phyloP scores from a whole-genome alignment of 2,888 invertebrate genomes.

The Mamestra brassicae region DNA sequence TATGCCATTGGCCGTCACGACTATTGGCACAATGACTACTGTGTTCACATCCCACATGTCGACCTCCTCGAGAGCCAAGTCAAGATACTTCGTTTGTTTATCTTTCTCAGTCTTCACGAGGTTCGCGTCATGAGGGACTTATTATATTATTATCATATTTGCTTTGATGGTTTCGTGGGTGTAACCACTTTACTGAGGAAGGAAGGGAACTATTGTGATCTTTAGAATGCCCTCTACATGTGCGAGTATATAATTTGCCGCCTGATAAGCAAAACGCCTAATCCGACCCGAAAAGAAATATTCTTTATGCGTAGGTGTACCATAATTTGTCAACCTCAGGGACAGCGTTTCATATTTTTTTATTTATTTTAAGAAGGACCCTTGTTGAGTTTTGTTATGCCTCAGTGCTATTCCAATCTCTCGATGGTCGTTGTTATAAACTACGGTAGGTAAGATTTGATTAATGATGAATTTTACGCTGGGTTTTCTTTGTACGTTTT shows the following conservation, averaged over 20 bases:
- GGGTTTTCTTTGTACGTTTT: slow-evolving; percentile 15
- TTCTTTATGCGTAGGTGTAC: slow-evolving; percentile 26
- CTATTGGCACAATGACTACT: too few species aligned
- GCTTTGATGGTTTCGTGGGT: neutral
- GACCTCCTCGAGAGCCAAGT: too few species aligned
- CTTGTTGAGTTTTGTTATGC: slow-evolving; percentile 47
- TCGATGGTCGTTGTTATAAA: slow-evolving; percentile 28
- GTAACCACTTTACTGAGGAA: slow-evolving; percentile 15
- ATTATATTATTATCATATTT: too few species aligned
- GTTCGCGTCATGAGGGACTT: too few species aligned
- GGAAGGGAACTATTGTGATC: slow-evolving; percentile 13
- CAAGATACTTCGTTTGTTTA: too few species aligned
- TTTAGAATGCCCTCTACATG: slow-evolving; percentile 14
- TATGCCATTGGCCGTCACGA: too few species aligned
- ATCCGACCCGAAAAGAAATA: slow-evolving; percentile 22
- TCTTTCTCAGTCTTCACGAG: too few species aligned
- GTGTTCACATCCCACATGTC: too few species aligned
- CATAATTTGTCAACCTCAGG: slow-evolving; percentile 57
- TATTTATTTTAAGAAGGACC: slow-evolving; percentile 45
- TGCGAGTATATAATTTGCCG: slow-evolving; percentile 26
- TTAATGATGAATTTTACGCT: slow-evolving; percentile 43
- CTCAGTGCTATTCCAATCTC: slow-evolving; percentile 48
- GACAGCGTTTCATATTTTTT: slow-evolving; percentile 44
- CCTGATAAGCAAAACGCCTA: slow-evolving; percentile 9
- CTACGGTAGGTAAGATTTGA: slow-evolving; percentile 32